Base-by-base conservation (phyloP, 2,113 vertebrate species). In the Zosterops hypoxanthus region DNA sequence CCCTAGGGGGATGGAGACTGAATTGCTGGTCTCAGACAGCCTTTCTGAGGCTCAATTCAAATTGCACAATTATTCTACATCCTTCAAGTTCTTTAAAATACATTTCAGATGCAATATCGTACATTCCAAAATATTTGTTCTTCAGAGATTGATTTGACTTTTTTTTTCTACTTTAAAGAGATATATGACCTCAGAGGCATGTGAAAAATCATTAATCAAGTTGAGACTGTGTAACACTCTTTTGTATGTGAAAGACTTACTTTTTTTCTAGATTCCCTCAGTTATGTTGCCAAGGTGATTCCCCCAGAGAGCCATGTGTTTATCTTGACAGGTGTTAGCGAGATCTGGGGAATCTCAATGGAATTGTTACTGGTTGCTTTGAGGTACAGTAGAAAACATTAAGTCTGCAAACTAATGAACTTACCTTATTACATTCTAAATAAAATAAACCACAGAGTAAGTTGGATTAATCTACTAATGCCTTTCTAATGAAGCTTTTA, bases 241-340 rank as follows among this genome's bases (percentile, higher is more conserved):
- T 91, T 39, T 87, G 81, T 89, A 78, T 71, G 66, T 56, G 92
- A 85, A 95, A 97, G 90, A 82, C 93, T 96, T 94, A 92, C n/a
- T 96, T 89, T 91, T 94, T 95, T 93, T 52, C 89, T 78, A 91
- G 86, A 94, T 96, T 97, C 94, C 92, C 95, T 98, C 95, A 97
- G 91, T 96, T 97, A 84, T 21, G 14, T 94, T 97, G 92, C 97
- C 94, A 97, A 96, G 96, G 96, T 94, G 92, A 97, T 97, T 97
- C 97, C 98, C 95, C 96, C 22, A 73, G 97, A 97, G 97, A 96
- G 93, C 71, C 77, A 66, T 96, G 95, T 98, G 97, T 98, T 98
- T 98, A 97, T 97, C 97, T 95, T 98, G 98, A 98, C 98, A 98
- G 98, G 97, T 98, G 98, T 97, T 98, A 92, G 87, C 4, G 75